Percentiles rank a stretch among this genome's conserved stretches.
Evolutionary conservation across 2,888 invertebrate species (phyloP).

Genomic region (Drosophila siamana): DNA sequence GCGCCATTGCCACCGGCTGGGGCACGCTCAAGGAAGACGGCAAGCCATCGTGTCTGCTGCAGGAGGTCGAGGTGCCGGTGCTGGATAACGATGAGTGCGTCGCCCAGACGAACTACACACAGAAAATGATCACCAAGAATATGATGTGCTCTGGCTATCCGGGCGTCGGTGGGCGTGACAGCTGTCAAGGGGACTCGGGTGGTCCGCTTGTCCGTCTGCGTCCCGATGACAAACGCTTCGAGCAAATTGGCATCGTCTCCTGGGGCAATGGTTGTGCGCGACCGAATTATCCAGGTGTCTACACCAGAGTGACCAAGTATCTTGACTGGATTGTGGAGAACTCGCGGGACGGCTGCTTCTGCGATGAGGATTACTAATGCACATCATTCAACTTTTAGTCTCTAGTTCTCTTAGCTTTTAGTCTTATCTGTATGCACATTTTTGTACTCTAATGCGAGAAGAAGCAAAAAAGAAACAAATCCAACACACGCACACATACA

Average conservation of each 20-base stretch:
- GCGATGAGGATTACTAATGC: conserved; percentile 86
- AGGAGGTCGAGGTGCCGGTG: conserved; percentile 92
- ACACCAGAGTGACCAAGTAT: conserved; percentile 93
- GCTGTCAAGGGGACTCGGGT: conserved; percentile 85
- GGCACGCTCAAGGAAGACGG: conserved; percentile 94
- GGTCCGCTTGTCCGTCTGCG: conserved; percentile 91
- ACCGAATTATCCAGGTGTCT: conserved; percentile 93
- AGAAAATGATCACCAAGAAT: conserved; percentile 94
- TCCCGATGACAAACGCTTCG: conserved; percentile 91
- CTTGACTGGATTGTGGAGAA: conserved; percentile 93
- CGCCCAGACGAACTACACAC: conserved; percentile 91
- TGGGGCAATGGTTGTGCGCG: conserved; percentile 96
- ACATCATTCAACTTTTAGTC: conserved; percentile 46
- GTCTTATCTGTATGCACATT: conserved; percentile 48
- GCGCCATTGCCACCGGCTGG: conserved; percentile 94
- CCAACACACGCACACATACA: conserved; percentile 15
- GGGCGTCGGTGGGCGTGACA: conserved; percentile 80
- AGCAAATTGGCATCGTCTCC: conserved; percentile 94
- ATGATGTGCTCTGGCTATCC: conserved; percentile 87
- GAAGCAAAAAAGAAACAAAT: conserved; percentile 5
- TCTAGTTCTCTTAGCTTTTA: conserved; percentile 45
- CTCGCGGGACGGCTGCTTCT: conserved; percentile 93
- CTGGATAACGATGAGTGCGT: conserved; percentile 89
- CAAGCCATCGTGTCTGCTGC: conserved; percentile 92
- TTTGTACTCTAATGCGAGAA: conserved; percentile 62